Evolutionary conservation across 2,888 invertebrate genomes (phyloP).

Genomic region (Cryptocephalus moraei): DNA sequence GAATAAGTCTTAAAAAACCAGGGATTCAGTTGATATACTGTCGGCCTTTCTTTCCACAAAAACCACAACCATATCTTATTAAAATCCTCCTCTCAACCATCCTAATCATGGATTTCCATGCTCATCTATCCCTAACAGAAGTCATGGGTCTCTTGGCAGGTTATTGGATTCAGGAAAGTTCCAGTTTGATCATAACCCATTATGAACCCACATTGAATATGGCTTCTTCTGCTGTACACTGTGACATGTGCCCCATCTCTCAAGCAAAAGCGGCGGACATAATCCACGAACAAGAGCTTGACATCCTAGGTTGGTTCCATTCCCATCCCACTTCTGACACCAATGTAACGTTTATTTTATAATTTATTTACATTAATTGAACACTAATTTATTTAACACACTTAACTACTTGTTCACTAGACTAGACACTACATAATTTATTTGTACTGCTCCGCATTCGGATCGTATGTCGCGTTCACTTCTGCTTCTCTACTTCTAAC

Average conservation of each 20-base stretch:
- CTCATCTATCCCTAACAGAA: slow-evolving; percentile 58
- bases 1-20: slow-evolving; percentile 34
- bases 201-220: slow-evolving; percentile 58
- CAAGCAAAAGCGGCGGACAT: slow-evolving; percentile 52
- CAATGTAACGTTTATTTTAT: no score
- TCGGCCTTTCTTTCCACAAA: slow-evolving; percentile 45
- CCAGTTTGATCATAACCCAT: slow-evolving; percentile 38
- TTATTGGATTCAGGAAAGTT: slow-evolving; percentile 29
- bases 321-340: slow-evolving; percentile 66
- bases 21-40: slow-evolving; percentile 51
- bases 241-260: slow-evolving; percentile 69
- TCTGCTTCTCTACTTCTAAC: no score
- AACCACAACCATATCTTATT: slow-evolving; percentile 50
- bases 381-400: no score
- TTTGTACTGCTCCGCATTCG: no score
- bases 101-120: slow-evolving; percentile 58
- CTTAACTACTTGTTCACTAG: no score
- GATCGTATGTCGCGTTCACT: no score
- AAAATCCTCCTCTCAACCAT: slow-evolving; percentile 49
- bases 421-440: no score
- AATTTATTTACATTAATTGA: no score
- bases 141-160: slow-evolving; percentile 69
- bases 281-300: slow-evolving; percentile 32
- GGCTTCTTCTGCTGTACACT: slow-evolving; percentile 54
- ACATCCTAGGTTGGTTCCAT: slow-evolving; percentile 62